A percentile compares a stretch with the other conserved stretches of the same genome.
Conservation (phyloP, 2,888 invertebrate genomes). For the Cosmia trapezina region DNA sequence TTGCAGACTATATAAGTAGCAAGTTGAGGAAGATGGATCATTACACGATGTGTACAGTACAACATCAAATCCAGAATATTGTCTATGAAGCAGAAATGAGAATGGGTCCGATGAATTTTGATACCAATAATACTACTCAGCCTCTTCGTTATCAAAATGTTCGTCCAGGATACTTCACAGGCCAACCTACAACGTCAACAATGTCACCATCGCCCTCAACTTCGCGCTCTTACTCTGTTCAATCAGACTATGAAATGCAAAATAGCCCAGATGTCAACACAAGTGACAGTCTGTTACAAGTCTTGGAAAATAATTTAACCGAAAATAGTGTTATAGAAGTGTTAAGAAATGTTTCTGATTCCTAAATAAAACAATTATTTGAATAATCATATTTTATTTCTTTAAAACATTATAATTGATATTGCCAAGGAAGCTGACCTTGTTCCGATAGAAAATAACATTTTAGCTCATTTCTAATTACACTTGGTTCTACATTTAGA, state of each 20-base stretch:
- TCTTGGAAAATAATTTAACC: constrained; percentile 36
- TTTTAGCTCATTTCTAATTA: constrained; percentile 58
- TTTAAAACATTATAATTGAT: background rate
- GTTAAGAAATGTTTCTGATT: too few relatives aligned
- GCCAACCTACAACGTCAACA: too few relatives aligned
- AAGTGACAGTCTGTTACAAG: constrained; percentile 58
- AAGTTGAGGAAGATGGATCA: too few relatives aligned
- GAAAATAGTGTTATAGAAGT: too few relatives aligned
- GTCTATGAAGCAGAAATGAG: too few relatives aligned
- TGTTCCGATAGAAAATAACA: constrained; percentile 57
- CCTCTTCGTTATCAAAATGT: constrained; percentile 35
- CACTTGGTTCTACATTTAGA: constrained; percentile 55
- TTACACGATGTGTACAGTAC: too few relatives aligned
- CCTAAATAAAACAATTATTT: too few relatives aligned
- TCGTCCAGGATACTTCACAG: too few relatives aligned
- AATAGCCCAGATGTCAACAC: constrained; percentile 57
- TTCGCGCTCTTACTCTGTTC: constrained; percentile 31
- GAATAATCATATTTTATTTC: too few relatives aligned
- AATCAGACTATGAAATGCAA: constrained; percentile 54
- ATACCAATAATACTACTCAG: constrained; percentile 53
- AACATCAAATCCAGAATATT: constrained; percentile 56
- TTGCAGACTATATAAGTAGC: too few relatives aligned
- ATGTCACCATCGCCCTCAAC: too few relatives aligned
- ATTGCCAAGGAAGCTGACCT: constrained; percentile 3
- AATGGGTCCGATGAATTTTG: constrained; percentile 10